Percentiles rank a stretch among this genome's conserved stretches.
phyloP scores from a whole-genome alignment of 2,888 invertebrate genomes.

The Diplolepis rosae region DNA sequence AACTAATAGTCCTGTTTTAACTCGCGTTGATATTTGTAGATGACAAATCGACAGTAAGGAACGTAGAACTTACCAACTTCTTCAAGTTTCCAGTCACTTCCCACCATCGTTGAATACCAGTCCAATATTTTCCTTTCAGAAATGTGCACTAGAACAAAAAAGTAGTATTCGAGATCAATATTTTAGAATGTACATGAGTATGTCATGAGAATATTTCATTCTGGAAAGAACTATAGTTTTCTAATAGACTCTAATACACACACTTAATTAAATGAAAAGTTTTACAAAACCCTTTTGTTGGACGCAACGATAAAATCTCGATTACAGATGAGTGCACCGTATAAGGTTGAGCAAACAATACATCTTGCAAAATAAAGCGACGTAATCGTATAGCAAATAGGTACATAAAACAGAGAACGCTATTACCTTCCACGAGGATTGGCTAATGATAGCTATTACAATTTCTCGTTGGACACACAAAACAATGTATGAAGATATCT shows the following conservation, averaged over 20 bases:
- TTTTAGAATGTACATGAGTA: background rate
- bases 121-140: background rate
- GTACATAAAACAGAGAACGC: conserved; percentile 55
- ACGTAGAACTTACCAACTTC: conserved; percentile 20
- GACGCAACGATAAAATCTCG: conserved; percentile 59
- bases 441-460: conserved; percentile 57
- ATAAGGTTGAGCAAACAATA: conserved; percentile 35
- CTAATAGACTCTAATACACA: background rate
- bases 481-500: conserved; percentile 45
- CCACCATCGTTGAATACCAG: background rate
- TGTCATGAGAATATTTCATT: background rate
- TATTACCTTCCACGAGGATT: conserved; percentile 55
- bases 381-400: conserved; percentile 63
- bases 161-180: background rate
- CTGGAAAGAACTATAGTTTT: background rate
- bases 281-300: background rate
- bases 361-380: conserved; percentile 52
- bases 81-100: conserved; percentile 26
- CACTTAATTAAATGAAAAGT: background rate
- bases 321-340: conserved; percentile 50
- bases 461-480: conserved; percentile 50
- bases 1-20: conserved; percentile 17
- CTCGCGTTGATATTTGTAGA: background rate
- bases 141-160: background rate
- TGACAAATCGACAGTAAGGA: background rate